Evolutionary conservation across 2,113 vertebrate species (phyloP), one percentile per base, ranked within the genome.

Genomic region (Chionis minor): DNA sequence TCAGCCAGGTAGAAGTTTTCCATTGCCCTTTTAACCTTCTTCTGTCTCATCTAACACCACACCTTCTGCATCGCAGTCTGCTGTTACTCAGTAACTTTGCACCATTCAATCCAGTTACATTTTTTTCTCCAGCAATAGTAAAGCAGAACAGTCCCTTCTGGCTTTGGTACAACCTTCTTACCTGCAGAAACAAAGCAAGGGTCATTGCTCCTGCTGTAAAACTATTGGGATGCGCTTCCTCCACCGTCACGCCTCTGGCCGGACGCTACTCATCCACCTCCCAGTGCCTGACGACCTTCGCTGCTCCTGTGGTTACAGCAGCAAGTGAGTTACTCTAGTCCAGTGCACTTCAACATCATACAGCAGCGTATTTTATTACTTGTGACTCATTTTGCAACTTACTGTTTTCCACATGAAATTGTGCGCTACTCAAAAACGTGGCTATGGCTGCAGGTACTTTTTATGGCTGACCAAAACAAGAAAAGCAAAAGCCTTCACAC

Each of bases 161-260:
- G 75, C 62, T 65, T 65, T 81, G 55, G 73, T 5, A 9, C 75
- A 59, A 52, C 69, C 56, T 26, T 11, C 88, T 86, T 5, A 75
- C 78, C 84, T 78, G 51, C 81, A 88, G 71, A 90, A 86, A 93
- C 71, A 85, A 94, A 89, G 87, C 79, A 18, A 58, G 49, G 92
- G 92, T 77, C 92, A 66, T 28, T 40, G 75, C 70, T 88, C 79
- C 83, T 81, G 74, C 93, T 86, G 88, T 19, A 63, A 18, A 62
- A 45, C 88, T 28, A 18, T 14, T 1, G 42, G 81, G 88, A 86
- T 49, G 42, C 38, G 89, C 77, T 42, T 86, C 90, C 69, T 54
- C 38, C 5, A 42, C 51, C 1, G 14, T 65, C 73, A 78, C 22
- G 4, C 72, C 66, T 45, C 70, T 79, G 73, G 79, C 86, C 2